Percentiles rank a stretch among this genome's conserved stretches.
phyloP scores from a whole-genome alignment of 2,113 vertebrate genomes.

The Nothobranchius kuhntae region DNA sequence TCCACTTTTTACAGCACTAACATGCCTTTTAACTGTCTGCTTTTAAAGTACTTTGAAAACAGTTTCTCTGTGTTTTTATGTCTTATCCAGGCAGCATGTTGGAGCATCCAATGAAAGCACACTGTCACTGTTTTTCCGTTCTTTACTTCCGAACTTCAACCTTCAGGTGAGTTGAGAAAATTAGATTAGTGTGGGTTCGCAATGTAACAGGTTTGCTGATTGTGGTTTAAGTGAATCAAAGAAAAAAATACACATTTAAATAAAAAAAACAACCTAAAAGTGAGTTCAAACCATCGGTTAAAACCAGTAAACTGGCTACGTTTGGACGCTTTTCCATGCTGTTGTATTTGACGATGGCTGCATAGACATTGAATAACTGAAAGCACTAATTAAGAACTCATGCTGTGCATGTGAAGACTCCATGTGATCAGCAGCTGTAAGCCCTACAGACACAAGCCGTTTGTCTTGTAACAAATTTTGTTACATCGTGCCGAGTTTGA shows the following conservation, averaged over 20 bases:
- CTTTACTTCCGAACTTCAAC: slow-evolving; percentile 92
- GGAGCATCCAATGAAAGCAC: slow-evolving; percentile 86
- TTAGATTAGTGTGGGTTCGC: not conserved
- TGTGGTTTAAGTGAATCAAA: too few relatives aligned
- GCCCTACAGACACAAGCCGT: slow-evolving; percentile 5
- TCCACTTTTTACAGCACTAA: not conserved
- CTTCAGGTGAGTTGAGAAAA: slow-evolving; percentile 83
- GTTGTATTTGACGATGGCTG: slow-evolving; percentile 1
- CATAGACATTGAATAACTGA: not conserved
- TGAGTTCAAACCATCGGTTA: not conserved
- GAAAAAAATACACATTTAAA: not conserved
- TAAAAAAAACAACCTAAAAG: not conserved
- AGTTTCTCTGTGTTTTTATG: not conserved
- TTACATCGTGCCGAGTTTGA: not conserved
- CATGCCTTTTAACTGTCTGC: not conserved
- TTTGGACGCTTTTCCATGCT: not conserved
- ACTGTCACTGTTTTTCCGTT: slow-evolving; percentile 94
- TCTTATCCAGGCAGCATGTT: slow-evolving; percentile 59
- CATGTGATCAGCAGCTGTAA: slow-evolving; percentile 44
- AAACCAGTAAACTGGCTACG: not conserved
- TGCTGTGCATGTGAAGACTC: slow-evolving; percentile 28
- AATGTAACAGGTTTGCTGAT: too few relatives aligned
- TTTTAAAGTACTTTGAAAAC: not conserved
- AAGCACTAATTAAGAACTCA: slow-evolving; percentile 19
- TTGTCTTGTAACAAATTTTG: slow-evolving; percentile 6